Evolutionary conservation across 2,888 invertebrate species (phyloP).

Genomic region (Oligia strigilis): DNA sequence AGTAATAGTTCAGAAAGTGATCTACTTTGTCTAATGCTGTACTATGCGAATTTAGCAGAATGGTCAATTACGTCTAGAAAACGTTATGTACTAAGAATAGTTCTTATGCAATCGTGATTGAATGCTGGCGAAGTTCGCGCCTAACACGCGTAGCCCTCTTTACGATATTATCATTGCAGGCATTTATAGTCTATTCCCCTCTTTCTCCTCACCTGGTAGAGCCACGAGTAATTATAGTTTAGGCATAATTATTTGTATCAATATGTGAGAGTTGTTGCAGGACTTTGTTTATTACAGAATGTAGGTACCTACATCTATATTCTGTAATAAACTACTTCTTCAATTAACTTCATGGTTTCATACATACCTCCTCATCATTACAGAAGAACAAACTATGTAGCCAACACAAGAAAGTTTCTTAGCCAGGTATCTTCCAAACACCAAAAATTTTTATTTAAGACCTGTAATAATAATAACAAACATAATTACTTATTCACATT

Average conservation of each 20-base stretch:
- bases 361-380: conserved; percentile 44
- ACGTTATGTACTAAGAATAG: not conserved
- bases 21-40: not conserved
- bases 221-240: not conserved
- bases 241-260: not conserved
- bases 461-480: conserved; percentile 41
- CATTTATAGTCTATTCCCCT: not conserved
- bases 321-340: not conserved
- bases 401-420: conserved; percentile 11
- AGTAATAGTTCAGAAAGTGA: not conserved
- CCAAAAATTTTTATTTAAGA: not conserved
- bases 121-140: not conserved
- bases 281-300: not conserved
- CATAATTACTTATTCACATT: not conserved
- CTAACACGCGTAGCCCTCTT: not conserved
- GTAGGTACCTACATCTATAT: too few species aligned
- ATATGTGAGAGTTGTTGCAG: not conserved
- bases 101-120: not conserved
- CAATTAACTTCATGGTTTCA: not conserved
- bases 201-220: not conserved
- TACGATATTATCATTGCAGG: not conserved
- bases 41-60: not conserved
- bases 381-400: conserved; percentile 21
- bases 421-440: conserved; percentile 16
- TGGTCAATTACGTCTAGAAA: not conserved